Percentiles rank a stretch among this genome's conserved stretches.
phyloP scores from a whole-genome alignment of 30 jellyfish, hydroid and myxozoan species.

The Pelagia noctiluca region DNA sequence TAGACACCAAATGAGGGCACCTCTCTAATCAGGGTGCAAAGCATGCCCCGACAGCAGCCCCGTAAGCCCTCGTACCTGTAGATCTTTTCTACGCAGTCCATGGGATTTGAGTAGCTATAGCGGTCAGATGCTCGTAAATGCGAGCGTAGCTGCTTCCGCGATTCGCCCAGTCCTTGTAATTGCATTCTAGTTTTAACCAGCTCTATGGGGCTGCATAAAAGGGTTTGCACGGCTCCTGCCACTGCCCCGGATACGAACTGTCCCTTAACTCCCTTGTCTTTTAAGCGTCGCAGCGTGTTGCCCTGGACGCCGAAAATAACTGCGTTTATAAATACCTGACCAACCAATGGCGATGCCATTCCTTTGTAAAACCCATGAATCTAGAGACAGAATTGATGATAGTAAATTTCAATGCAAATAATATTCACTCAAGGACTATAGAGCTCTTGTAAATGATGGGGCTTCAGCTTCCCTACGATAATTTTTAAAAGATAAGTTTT shows the following conservation, averaged over 20 bases:
- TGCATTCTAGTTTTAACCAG: constrained; percentile 86
- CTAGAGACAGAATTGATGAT: constrained; percentile 25
- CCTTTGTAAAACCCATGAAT: constrained; percentile 90
- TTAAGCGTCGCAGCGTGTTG: constrained; percentile 39
- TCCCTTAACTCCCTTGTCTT: constrained; percentile 59
- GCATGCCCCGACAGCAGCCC: constrained; percentile 79
- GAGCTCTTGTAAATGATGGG: too few relatives aligned
- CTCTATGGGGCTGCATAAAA: constrained; percentile 82
- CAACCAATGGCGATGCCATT: constrained; percentile 88
- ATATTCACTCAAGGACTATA: too few relatives aligned
- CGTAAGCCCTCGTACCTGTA: constrained; percentile 63
- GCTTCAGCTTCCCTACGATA: too few relatives aligned
- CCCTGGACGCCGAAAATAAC: constrained; percentile 93
- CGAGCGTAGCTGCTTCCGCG: background rate
- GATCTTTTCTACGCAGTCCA: constrained; percentile 64
- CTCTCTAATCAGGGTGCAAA: constrained; percentile 80
- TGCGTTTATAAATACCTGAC: constrained; percentile 77
- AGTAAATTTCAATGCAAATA: background rate
- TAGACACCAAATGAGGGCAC: constrained; percentile 89
- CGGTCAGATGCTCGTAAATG: constrained; percentile 8
- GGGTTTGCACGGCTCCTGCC: constrained; percentile 84
- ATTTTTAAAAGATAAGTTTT: too few relatives aligned
- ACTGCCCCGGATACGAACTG: constrained; percentile 85
- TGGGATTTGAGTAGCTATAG: constrained; percentile 49
- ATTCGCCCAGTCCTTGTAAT: constrained; percentile 80